phyloP scores from a whole-genome alignment of 2,797 vertebrate species.

The Microctenopoma lineatum region DNA sequence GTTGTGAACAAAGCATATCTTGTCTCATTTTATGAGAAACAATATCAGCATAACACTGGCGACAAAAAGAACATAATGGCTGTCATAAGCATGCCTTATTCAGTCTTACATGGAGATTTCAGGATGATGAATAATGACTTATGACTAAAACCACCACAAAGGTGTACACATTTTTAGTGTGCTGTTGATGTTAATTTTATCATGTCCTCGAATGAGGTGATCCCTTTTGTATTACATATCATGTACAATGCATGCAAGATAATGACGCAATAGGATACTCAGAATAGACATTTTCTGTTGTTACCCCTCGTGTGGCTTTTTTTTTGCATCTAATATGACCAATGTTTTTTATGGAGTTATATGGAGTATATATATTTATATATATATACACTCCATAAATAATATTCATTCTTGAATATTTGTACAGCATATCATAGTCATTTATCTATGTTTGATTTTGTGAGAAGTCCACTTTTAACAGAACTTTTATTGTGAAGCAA shows the following conservation, averaged over 20 bases:
- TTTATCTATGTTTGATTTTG: slow-evolving; percentile 77
- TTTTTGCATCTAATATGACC: slow-evolving; percentile 81
- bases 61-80: slow-evolving; percentile 87
- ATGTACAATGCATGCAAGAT: slow-evolving; percentile 89
- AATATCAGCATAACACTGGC: slow-evolving; percentile 86
- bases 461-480: slow-evolving; percentile 74
- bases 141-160: slow-evolving; percentile 84
- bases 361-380: slow-evolving; percentile 18
- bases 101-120: slow-evolving; percentile 91
- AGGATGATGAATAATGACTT: slow-evolving; percentile 89
- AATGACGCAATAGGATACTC: slow-evolving; percentile 86
- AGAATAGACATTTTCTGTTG: slow-evolving; percentile 83
- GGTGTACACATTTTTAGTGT: slow-evolving; percentile 95
- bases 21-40: slow-evolving; percentile 83
- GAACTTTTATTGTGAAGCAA: slow-evolving; percentile 81
- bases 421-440: slow-evolving; percentile 87
- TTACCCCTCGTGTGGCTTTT: slow-evolving; percentile 82
- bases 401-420: slow-evolving; percentile 71
- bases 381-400: not conserved
- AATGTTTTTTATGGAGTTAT: slow-evolving; percentile 80
- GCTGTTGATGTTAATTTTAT: slow-evolving; percentile 91
- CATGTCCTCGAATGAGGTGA: slow-evolving; percentile 82
- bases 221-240: slow-evolving; percentile 86
- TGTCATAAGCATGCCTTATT: slow-evolving; percentile 99
- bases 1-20: slow-evolving; percentile 81